phyloP scores from a whole-genome alignment of 2,797 vertebrate genomes.

The Karalla daura region DNA sequence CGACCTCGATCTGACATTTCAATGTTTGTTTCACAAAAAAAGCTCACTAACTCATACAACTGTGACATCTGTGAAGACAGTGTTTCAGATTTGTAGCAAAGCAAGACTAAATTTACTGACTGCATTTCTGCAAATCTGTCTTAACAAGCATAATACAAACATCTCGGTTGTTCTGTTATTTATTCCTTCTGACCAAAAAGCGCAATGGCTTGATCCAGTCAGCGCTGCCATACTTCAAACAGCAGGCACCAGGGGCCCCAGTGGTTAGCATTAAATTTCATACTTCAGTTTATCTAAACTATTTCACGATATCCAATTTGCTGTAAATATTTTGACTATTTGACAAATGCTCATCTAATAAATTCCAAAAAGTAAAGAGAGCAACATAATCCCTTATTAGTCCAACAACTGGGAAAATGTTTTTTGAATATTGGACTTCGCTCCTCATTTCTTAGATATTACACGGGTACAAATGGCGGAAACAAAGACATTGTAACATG shows the following conservation, averaged over 20 bases:
- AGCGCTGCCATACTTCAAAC: neutral
- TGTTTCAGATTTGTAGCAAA: neutral
- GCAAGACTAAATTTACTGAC: neutral
- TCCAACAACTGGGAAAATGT: too few species aligned
- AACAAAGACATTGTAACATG: neutral
- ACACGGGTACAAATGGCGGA: neutral
- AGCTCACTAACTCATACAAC: neutral
- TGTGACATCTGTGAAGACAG: neutral
- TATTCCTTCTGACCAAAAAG: neutral
- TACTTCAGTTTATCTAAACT: neutral
- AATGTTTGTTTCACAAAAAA: neutral
- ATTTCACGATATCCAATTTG: neutral
- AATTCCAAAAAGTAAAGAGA: too few species aligned
- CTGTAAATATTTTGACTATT: neutral
- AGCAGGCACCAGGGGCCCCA: neutral
- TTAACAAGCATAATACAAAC: neutral
- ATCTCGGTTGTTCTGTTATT: neutral
- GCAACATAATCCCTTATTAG: too few species aligned
- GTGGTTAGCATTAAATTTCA: neutral
- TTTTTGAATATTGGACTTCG: neutral
- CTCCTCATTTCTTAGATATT: neutral
- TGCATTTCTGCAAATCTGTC: neutral
- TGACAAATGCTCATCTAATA: too few species aligned
- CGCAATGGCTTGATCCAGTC: neutral
- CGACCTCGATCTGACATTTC: conserved; percentile 14